A percentile compares a stretch with the other conserved stretches of the same genome.
These are phyloP conservation scores for Polymixis flavicincta DNA, from an alignment of 2,888 invertebrate species.

Conservation along the genomic window DNA sequence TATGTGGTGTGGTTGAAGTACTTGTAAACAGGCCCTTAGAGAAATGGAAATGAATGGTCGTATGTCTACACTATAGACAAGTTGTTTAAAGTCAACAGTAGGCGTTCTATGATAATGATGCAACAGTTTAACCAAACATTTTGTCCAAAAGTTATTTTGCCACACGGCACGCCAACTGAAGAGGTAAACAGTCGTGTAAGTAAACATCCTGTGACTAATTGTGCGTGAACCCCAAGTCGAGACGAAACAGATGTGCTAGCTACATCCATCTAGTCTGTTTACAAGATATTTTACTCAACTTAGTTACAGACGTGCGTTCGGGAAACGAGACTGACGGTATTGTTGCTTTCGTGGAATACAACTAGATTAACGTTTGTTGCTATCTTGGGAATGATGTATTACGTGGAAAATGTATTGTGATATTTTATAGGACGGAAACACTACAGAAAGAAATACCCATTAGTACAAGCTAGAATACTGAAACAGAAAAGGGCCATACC, in stretches of 20 bases:
- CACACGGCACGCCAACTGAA: slow-evolving; percentile 49
- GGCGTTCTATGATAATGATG: not conserved
- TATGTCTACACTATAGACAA: not conserved
- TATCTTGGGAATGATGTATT: slow-evolving; percentile 1
- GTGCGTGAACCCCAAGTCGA: slow-evolving; percentile 69
- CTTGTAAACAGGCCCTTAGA: not conserved
- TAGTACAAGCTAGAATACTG: too few species aligned
- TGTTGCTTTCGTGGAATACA: slow-evolving; percentile 37
- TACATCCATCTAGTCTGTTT: slow-evolving; percentile 76
- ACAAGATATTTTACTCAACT: slow-evolving; percentile 69
- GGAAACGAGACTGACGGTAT: slow-evolving; percentile 15
- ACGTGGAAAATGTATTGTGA: slow-evolving; percentile 3
- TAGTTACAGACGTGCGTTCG: slow-evolving; percentile 38
- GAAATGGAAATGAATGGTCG: not conserved
- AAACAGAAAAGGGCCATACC: too few species aligned
- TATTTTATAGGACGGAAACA: not conserved
- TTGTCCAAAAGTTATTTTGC: slow-evolving; percentile 35
- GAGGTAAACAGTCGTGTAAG: slow-evolving; percentile 71
- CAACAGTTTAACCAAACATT: slow-evolving; percentile 30
- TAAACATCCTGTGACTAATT: slow-evolving; percentile 86
- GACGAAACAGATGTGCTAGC: slow-evolving; percentile 80
- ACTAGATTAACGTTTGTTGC: slow-evolving; percentile 17
- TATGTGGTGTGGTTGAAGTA: not conserved
- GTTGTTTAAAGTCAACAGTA: not conserved
- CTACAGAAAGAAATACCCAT: not conserved